Conservation (phyloP, 2,113 vertebrate genomes). For the Mohoua ochrocephala region DNA sequence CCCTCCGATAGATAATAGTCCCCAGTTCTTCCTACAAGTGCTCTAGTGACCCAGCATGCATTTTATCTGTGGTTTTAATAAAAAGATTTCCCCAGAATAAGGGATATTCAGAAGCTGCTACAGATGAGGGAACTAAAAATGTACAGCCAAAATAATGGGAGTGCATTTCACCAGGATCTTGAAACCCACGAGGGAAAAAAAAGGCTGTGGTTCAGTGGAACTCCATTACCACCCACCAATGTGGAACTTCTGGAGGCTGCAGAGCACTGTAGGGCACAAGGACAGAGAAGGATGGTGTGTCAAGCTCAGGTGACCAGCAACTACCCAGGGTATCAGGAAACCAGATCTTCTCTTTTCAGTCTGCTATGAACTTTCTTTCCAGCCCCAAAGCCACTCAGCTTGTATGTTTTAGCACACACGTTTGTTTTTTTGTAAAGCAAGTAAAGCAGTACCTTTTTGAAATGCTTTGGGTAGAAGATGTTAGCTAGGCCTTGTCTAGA, state of each 20-base stretch:
- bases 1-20: background rate
- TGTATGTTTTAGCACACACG: background rate
- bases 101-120: background rate
- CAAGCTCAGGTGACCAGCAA: background rate
- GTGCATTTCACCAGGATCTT: background rate
- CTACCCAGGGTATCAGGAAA: background rate
- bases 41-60: background rate
- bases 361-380: background rate
- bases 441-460: background rate
- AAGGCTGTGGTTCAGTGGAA: background rate
- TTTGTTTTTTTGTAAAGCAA: background rate
- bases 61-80: conserved; percentile 3
- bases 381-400: background rate
- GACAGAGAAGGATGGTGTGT: background rate
- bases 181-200: background rate
- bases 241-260: background rate
- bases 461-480: background rate
- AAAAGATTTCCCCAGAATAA: background rate
- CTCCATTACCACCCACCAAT: background rate
- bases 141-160: background rate
- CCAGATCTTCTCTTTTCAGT: background rate
- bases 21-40: background rate
- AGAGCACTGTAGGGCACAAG: background rate
- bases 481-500: background rate
- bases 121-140: background rate